Evolutionary conservation across 1,140 invertebrate species (phyloP).

Genomic region (Aphelinus atriplicis): DNA sequence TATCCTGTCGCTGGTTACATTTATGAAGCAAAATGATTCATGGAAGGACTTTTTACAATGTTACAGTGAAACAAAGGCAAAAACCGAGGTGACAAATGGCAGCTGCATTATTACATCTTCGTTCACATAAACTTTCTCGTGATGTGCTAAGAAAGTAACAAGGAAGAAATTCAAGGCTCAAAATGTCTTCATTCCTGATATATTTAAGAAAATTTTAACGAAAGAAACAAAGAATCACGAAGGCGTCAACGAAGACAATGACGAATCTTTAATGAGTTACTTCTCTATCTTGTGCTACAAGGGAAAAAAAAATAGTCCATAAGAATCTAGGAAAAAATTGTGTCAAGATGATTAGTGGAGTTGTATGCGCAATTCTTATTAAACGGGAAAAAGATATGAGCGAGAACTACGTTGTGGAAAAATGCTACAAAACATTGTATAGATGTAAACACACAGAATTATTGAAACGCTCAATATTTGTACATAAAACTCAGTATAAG

Average conservation of each 20-base stretch:
- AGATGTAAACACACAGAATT: constrained; percentile 48
- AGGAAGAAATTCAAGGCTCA: constrained; percentile 12
- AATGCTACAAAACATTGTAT: constrained; percentile 46
- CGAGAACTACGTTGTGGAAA: constrained; percentile 32
- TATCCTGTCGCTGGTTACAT: neutral
- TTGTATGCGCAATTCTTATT: too few relatives aligned
- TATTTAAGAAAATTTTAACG: neutral
- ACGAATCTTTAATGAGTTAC: constrained; percentile 1
- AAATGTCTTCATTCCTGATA: constrained; percentile 13
- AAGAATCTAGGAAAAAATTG: constrained; percentile 26
- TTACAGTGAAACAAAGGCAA: constrained; percentile 60
- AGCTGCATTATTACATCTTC: neutral
- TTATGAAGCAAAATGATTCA: constrained; percentile 1
- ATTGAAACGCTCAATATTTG: constrained; percentile 51
- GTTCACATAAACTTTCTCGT: constrained; percentile 54
- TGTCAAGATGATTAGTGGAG: too few relatives aligned
- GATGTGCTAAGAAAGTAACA: constrained; percentile 44
- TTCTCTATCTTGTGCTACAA: constrained; percentile 21
- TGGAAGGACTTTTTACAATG: constrained; percentile 1
- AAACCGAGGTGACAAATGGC: constrained; percentile 27
- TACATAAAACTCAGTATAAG: constrained; percentile 47
- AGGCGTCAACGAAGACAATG: constrained; percentile 23
- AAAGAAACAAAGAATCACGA: neutral
- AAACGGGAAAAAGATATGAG: neutral
- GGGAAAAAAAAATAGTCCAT: constrained; percentile 13